A percentile compares a stretch with the other conserved stretches of the same genome.
These are phyloP conservation scores for Meteorus sp. DNA, from an alignment of 1,140 invertebrate genomes.

Conservation along the genomic window DNA sequence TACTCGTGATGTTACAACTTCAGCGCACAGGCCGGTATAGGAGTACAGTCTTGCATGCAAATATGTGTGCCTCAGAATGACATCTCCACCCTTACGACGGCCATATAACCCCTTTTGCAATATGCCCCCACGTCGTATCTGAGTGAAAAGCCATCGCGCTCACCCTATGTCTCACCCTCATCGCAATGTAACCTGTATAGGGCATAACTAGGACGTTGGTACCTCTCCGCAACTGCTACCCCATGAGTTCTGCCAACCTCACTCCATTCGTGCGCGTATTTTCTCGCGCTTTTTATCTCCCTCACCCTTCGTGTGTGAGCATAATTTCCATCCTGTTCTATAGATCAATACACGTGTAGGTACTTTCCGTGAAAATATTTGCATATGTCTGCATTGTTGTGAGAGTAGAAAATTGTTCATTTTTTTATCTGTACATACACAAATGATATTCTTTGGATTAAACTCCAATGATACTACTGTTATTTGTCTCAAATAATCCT, in stretches of 20 bases:
- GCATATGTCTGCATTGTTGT: background rate
- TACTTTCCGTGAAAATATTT: conserved; percentile 26
- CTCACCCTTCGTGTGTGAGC: conserved; percentile 22
- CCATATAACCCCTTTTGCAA: conserved; percentile 26
- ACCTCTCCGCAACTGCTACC: background rate
- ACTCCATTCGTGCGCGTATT: conserved; percentile 9
- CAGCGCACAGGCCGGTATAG: too few relatives aligned
- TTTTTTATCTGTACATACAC: background rate
- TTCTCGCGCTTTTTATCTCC: conserved; percentile 10
- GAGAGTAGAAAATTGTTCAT: background rate
- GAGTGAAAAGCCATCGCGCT: conserved; percentile 18
- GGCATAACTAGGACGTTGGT: too few relatives aligned
- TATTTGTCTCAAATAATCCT: too few relatives aligned
- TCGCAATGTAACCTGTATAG: conserved; percentile 9
- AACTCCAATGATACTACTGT: too few relatives aligned
- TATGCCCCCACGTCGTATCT: conserved; percentile 13
- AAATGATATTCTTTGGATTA: too few relatives aligned
- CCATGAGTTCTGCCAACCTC: conserved; percentile 5
- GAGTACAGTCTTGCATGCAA: conserved; percentile 33
- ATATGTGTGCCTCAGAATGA: conserved; percentile 36
- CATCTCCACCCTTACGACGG: conserved; percentile 27
- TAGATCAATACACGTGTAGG: conserved; percentile 40
- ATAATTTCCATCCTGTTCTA: conserved; percentile 17
- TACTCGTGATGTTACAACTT: too few relatives aligned
- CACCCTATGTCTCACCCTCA: conserved; percentile 21